Conservation (phyloP, 1,140 invertebrate genomes). For the Drosophila kurseongensis region DNA sequence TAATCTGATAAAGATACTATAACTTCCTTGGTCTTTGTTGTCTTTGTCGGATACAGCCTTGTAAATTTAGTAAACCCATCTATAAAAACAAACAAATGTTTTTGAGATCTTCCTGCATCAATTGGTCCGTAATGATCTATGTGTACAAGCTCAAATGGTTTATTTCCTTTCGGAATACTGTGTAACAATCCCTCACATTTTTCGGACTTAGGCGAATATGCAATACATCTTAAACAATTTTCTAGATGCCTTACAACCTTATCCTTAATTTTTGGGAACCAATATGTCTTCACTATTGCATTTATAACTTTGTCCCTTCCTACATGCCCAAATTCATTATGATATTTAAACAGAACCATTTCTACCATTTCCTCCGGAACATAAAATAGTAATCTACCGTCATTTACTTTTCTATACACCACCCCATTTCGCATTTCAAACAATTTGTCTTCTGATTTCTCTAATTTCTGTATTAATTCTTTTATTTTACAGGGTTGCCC, state of each 20-base stretch:
- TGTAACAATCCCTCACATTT: conserved; percentile 20
- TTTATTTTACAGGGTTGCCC: too few species aligned
- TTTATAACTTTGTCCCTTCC: conserved; percentile 46
- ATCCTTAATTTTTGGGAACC: conserved; percentile 61
- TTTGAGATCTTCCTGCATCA: not conserved
- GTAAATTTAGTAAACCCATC: not conserved
- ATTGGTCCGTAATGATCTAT: not conserved
- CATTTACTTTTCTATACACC: conserved; percentile 61
- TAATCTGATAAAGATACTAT: not conserved
- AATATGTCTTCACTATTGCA: conserved; percentile 41
- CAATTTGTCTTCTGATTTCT: not conserved
- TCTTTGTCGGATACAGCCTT: not conserved
- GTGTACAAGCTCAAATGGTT: not conserved
- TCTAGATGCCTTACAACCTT: conserved; percentile 41
- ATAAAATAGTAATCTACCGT: conserved; percentile 56
- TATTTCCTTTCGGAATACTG: not conserved
- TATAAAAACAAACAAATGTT: not conserved
- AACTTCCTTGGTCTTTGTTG: not conserved
- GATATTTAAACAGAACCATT: conserved; percentile 29
- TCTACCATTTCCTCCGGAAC: conserved; percentile 49
- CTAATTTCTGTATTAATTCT: not conserved
- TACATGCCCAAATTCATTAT: conserved; percentile 59
- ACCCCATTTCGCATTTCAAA: conserved; percentile 13
- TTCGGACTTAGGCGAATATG: conserved; percentile 34
- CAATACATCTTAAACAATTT: conserved; percentile 42